Evolutionary conservation across 2,113 vertebrate species (phyloP).

Genomic region (Myrmophylax atrothorax): DNA sequence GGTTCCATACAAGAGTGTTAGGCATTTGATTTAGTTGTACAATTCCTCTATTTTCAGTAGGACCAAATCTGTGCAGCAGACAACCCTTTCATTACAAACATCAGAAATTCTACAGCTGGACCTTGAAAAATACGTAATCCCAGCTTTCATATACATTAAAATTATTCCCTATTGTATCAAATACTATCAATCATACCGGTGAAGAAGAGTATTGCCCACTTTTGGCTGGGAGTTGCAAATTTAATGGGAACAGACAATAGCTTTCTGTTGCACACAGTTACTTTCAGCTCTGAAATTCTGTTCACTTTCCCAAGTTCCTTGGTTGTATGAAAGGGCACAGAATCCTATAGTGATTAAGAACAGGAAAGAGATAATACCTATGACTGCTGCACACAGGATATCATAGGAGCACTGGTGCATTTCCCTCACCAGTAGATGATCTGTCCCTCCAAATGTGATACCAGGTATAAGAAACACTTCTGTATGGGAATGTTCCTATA

Average conservation of each 20-base stretch:
- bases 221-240: not conserved
- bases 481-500: not conserved
- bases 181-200: not conserved
- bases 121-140: not conserved
- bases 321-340: not conserved
- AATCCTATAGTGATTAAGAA: not conserved
- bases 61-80: not conserved
- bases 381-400: not conserved
- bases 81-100: not conserved
- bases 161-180: not conserved
- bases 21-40: not conserved
- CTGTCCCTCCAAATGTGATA: not conserved
- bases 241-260: not conserved
- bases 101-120: not conserved
- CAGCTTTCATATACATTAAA: not conserved
- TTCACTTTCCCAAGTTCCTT: not conserved
- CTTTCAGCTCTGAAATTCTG: not conserved
- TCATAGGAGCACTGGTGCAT: not conserved
- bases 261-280: not conserved
- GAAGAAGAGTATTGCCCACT: not conserved
- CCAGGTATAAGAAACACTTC: not conserved
- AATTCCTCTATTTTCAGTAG: not conserved
- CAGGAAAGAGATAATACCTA: not conserved
- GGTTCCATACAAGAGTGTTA: accelerated
- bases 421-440: not conserved